Base-by-base conservation (phyloP, 2,888 invertebrate species). In the Cyclophora punctaria region DNA sequence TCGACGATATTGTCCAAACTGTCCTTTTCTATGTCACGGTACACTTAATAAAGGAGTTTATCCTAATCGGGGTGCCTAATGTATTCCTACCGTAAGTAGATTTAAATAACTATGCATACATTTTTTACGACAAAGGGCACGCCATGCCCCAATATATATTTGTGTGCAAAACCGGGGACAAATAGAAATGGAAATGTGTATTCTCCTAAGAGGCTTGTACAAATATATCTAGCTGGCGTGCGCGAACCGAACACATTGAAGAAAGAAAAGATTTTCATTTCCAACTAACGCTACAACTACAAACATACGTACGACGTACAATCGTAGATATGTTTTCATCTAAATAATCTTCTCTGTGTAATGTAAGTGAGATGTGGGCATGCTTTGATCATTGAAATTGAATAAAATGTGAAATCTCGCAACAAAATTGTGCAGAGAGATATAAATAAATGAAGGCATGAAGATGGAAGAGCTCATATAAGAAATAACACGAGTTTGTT, bases 151-250 rank as follows among this genome's bases (percentile, higher is more conserved):
- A 56, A 60, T 57, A 64, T 67, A 63, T 56, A 63, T 70, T 64
- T 63, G 53, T 34, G 48, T 34, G 48, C 44, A 51, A 51, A 58
- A 54, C 60, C 58, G 55, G 49, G 49, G 48, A 60, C 55, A 64
- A 63, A 64, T 56, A 62, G 42, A 63, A 64, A 69, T 61, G 53
- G 54, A 53, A 64, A 63, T 60, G 57, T 50, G 45, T 58, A 56
- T 63, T 51, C 47, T 57, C 55, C 48, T 55, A 48, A 48, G 56
- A 52, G 56, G 41, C 48, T 54, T 59, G 48, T 51, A 50, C 59
- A 59, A 64, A 69, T 58, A 64, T 58, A 60, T 59, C 55, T 37
- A 37, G 37, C 4, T 37, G 37, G 5, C 37, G 37, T 37, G 37
- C 37, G 37, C 5, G 37, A 5, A 50, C 48, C 44, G 57, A 56